These are phyloP conservation scores for Tyto alba DNA, from an alignment of 2,113 vertebrate species.

Conservation along the genomic window DNA sequence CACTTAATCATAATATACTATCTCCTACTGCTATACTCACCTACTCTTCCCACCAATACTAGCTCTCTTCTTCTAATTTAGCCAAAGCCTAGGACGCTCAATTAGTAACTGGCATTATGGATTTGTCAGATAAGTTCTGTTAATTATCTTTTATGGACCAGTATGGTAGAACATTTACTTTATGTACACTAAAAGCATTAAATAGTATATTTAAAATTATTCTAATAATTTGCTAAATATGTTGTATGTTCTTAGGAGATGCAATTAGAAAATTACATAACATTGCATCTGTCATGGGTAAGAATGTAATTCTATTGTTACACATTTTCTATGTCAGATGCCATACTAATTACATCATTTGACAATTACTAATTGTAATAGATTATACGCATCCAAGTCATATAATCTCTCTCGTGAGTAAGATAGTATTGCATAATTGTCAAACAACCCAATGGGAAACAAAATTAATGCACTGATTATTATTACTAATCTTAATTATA, in stretches of 20 bases:
- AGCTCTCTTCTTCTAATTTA: neutral
- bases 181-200: constrained; percentile 9
- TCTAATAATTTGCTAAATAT: neutral
- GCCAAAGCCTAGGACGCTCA: neutral
- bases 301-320: neutral
- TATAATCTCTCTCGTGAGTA: neutral
- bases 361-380: neutral
- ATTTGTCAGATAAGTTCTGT: constrained; percentile 16
- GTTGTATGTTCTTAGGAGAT: neutral
- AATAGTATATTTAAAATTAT: constrained; percentile 13
- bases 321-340: neutral
- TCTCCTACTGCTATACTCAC: neutral
- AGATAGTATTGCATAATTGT: neutral
- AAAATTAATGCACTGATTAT: constrained; percentile 4
- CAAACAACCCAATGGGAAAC: constrained; percentile 9
- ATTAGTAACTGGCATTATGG: constrained; percentile 13
- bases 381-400: neutral
- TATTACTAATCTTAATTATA: constrained; percentile 36
- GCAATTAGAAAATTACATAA: neutral
- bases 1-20: neutral
- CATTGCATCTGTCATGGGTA: neutral
- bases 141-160: constrained; percentile 28
- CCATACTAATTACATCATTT: neutral
- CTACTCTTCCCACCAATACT: neutral
- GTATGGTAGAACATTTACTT: neutral